Conservation (phyloP, 37 sponge, comb jelly and placozoan species). For the Diacarnus erythraeanus region DNA sequence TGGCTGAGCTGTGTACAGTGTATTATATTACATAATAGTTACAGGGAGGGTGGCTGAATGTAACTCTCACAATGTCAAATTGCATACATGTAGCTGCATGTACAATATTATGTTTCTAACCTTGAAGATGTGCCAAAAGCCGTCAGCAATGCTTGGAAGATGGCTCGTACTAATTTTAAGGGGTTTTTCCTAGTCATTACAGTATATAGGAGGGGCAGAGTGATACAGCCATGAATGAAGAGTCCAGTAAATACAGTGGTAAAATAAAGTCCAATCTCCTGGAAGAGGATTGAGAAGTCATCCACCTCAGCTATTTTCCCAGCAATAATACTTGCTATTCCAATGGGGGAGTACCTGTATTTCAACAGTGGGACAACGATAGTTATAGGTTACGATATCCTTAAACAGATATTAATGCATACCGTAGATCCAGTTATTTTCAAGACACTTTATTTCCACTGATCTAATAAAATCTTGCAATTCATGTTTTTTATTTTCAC, state of each 20-base stretch:
- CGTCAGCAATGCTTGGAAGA: conserved; percentile 75
- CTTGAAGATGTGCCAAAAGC: conserved; percentile 96
- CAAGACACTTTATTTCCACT: not conserved
- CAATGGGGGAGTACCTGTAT: conserved; percentile 92
- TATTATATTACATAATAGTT: not conserved
- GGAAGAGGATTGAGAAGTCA: conserved; percentile 55
- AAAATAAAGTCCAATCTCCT: conserved; percentile 81
- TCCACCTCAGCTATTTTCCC: conserved; percentile 83
- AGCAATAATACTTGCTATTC: conserved; percentile 92
- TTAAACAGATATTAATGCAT: not conserved
- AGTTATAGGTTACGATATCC: not conserved
- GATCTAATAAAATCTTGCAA: too few relatives aligned
- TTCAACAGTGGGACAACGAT: too few relatives aligned
- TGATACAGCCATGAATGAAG: conserved; percentile 80
- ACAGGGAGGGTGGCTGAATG: too few relatives aligned
- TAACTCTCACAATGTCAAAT: too few relatives aligned
- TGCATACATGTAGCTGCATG: too few relatives aligned
- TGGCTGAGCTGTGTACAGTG: conserved; percentile 75
- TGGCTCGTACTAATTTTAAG: conserved; percentile 54
- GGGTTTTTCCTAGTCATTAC: conserved; percentile 85
- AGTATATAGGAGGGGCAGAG: conserved; percentile 84
- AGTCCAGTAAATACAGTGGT: conserved; percentile 84
- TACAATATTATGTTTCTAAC: too few relatives aligned
- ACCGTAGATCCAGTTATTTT: not conserved
- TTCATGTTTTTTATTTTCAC: too few relatives aligned